Percentiles rank a stretch among this genome's conserved stretches.
phyloP scores from a whole-genome alignment of 2,888 invertebrate species.

The Chromoteleia sp. region DNA sequence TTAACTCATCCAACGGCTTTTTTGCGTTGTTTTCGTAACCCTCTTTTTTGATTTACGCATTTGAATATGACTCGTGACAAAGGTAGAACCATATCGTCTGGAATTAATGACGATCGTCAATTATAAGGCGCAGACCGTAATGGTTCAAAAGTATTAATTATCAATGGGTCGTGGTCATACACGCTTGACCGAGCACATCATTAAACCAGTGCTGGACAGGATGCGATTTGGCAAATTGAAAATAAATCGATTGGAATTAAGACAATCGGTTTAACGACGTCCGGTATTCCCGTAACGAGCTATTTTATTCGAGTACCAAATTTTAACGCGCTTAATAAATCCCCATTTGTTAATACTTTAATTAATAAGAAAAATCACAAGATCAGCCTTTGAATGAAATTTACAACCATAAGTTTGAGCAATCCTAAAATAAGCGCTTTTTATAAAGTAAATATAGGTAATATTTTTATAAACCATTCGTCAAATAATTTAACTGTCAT shows the following conservation, averaged over 20 bases:
- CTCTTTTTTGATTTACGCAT: slow-evolving; percentile 50
- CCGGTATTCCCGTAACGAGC: slow-evolving; percentile 19
- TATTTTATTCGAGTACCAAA: background rate
- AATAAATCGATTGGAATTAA: slow-evolving; percentile 58
- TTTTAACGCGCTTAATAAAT: no score
- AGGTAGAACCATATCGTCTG: slow-evolving; percentile 78
- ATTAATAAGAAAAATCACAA: no score
- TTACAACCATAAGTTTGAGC: no score
- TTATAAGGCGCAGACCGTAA: slow-evolving; percentile 80
- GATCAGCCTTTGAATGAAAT: no score
- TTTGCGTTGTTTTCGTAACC: slow-evolving; percentile 54
- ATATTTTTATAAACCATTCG: no score
- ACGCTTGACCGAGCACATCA: slow-evolving; percentile 63
- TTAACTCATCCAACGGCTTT: slow-evolving; percentile 49
- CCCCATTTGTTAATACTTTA: no score
- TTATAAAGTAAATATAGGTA: no score
- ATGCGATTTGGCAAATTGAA: slow-evolving; percentile 65
- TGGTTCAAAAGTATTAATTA: slow-evolving; percentile 82
- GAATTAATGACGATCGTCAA: slow-evolving; percentile 83
- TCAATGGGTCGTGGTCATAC: slow-evolving; percentile 76
- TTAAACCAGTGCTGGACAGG: slow-evolving; percentile 61
- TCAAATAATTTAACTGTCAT: no score
- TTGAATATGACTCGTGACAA: slow-evolving; percentile 62
- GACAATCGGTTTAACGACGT: slow-evolving; percentile 38
- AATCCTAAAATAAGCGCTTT: no score